Base-by-base conservation (phyloP, 2,888 invertebrate species). In the Tenthredo scrophulariae region DNA sequence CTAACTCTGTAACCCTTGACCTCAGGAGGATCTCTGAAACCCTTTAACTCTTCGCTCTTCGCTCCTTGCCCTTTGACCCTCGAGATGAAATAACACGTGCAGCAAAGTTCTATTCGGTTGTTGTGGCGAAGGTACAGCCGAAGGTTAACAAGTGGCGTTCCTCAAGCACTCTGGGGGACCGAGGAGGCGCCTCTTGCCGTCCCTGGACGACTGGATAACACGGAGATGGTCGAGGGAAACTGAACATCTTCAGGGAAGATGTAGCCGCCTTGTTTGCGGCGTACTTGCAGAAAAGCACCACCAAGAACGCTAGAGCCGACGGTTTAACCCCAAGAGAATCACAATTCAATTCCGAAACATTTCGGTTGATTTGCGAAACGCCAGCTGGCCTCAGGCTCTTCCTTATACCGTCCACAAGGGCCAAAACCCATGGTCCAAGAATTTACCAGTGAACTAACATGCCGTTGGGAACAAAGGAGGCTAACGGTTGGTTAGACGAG, bases 321-420 rank as follows among this genome's bases (percentile, higher is more conserved):
- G 37, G 70, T 72, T 40, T 9, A 77, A 87, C 88, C 91, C 90
- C 90, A 84, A 86, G 90, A 89, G 91, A 87, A 87, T 89, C 90
- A 91, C 91, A 91, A 91, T 90, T 91, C 91, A 91, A 91, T 91
- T 91, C 87, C 87, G 86, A 86, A 88, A 89, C 89, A 90, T 91
- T 90, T 90, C 90, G 89, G 88, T 89, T 91, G 91, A 91, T 91
- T 91, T 91, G 90, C 89, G 88, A 88, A 87, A 86, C 86, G 77
- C 77, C 50, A 37, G 46, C 54, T 46, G 50, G 40, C 74, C 74
- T 40, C 77, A 29, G 50, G 77, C 77, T 77, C 29, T 54, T 54
- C 37, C 46, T 77, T 33, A 50, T 50, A 77, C 29, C 46, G 29
- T 50, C 50, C 40, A 50, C 77, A 54, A 50, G 77, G 54, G 40